Evolutionary conservation across 35 echinoderm and acorn worm genomes (phyloP).

Genomic region (Diadema setosum): DNA sequence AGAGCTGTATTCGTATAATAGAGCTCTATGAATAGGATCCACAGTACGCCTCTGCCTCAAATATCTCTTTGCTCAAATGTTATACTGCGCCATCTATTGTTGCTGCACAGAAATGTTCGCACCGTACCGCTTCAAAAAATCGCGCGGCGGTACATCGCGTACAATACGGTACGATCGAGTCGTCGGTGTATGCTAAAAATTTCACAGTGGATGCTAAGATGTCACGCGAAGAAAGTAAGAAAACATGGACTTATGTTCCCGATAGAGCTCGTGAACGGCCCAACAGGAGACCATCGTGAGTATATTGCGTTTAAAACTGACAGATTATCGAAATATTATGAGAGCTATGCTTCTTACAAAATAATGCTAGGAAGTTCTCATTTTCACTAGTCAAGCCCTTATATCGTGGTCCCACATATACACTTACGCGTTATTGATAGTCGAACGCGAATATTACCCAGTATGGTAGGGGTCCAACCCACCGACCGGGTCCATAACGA

Average conservation of each 20-base stretch:
- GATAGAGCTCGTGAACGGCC: background rate
- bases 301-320: background rate
- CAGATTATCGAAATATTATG: background rate
- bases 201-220: background rate
- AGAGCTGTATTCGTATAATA: too few relatives aligned
- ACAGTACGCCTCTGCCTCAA: too few relatives aligned
- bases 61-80: too few relatives aligned
- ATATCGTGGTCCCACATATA: too few relatives aligned
- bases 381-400: background rate
- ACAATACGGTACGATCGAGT: too few relatives aligned
- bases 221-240: background rate
- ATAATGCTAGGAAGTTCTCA: background rate
- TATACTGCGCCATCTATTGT: constrained; percentile 21
- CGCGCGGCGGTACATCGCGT: background rate
- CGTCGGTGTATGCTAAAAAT: background rate
- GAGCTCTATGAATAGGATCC: too few relatives aligned
- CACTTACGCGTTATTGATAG: too few relatives aligned
- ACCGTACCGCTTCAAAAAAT: background rate
- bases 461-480: too few relatives aligned
- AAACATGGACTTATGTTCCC: constrained; percentile 11
- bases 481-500: too few relatives aligned
- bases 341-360: too few relatives aligned
- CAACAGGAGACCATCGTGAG: constrained; percentile 23
- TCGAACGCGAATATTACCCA: too few relatives aligned
- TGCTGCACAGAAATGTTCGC: background rate